phyloP scores from a whole-genome alignment of 2,797 vertebrate genomes.

The Adrianichthys oophorus region DNA sequence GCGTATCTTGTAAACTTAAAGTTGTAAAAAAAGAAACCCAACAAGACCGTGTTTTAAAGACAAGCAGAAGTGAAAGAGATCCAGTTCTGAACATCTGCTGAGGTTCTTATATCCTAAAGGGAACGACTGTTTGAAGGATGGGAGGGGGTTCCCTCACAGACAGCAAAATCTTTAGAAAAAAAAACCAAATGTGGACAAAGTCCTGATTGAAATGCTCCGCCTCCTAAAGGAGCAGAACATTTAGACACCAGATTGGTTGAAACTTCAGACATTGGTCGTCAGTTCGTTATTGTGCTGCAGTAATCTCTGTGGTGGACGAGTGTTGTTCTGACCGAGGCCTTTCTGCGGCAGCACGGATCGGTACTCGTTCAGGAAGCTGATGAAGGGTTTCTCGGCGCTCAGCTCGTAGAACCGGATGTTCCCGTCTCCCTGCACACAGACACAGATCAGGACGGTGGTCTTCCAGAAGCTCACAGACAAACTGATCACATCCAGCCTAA shows the following conservation, averaged over 20 bases:
- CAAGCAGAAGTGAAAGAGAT: no score
- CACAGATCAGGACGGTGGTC: constrained; percentile 13
- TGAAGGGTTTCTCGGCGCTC: constrained; percentile 84
- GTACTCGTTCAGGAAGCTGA: constrained; percentile 87
- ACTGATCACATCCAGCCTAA: no score
- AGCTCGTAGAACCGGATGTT: constrained; percentile 79
- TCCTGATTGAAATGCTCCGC: no score
- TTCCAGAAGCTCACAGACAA: neutral
- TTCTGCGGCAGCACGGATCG: constrained; percentile 88
- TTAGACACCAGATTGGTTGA: neutral
- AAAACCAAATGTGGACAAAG: no score
- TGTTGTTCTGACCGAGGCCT: constrained; percentile 86
- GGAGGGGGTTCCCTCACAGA: no score
- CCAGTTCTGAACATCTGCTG: no score
- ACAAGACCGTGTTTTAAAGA: no score
- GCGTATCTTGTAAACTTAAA: no score
- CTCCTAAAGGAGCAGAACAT: neutral
- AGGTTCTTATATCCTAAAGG: no score
- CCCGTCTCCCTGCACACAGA: constrained; percentile 68
- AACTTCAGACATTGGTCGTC: neutral
- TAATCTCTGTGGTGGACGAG: neutral
- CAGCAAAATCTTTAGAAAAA: no score
- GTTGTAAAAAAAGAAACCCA: no score
- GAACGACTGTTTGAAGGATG: no score
- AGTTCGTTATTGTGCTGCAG: neutral